Base-by-base conservation (phyloP, 2,113 vertebrate species). In the Cacatua alba region DNA sequence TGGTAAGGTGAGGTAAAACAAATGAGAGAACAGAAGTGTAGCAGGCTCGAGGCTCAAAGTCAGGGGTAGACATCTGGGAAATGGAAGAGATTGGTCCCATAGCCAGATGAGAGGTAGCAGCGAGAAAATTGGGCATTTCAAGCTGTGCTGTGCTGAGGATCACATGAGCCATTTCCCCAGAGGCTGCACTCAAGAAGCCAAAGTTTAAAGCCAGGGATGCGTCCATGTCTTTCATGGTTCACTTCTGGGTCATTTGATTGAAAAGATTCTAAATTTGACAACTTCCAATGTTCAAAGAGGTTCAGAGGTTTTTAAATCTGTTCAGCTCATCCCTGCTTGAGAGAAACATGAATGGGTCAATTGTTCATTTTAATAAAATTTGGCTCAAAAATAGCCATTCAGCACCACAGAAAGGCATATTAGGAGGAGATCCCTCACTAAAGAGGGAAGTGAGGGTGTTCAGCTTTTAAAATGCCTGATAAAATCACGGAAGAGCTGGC, bases 181-280 rank as follows among this genome's bases (percentile, higher is more conserved):
- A 67, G 37, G 55, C 37, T 53, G 53, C 25, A 8, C 51, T 87
- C 57, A 31, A 35, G 88, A 87, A 91, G 86, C 57, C 79, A 48
- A 91, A 93, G 90, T 78, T 92, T 76, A 96, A 94, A 92, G 85
- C 55, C 62, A 70, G 29, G 46, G 92, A 85, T 90, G 90, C 51
- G 39, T 76, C 89, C 51, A 52, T 55, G 37, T 59, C 70, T 96
- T 88, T 88, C 46, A 81, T 68, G 92, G 80, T 91, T 96, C 88
- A 81, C 60, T 93, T 93, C 88, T 64, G 64, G 92, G 85, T 86
- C 88, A 92, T 83, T 88, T 21, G 4, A 67, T 67, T 70, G 25
- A 63, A 90, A 60, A 74, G 37, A 63, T 57, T 92, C 64, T 78
- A 60, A 83, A 83, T 84, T 77, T 68, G 86, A 75, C 57, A 72